Evolutionary conservation across 2,888 invertebrate genomes (phyloP).

Genomic region (Oxytorus armatus): DNA sequence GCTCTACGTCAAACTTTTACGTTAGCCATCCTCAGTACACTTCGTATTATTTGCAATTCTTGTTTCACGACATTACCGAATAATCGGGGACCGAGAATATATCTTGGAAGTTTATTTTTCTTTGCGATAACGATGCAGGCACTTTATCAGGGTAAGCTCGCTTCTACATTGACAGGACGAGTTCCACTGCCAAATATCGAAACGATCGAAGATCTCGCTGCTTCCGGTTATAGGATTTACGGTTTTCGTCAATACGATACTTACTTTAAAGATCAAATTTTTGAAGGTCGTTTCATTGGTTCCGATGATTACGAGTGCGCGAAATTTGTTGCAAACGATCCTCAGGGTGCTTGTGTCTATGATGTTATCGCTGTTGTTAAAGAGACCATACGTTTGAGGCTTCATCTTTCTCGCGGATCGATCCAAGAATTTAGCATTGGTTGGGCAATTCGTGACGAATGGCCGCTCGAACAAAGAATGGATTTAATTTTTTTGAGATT

Average conservation of each 20-base stretch:
- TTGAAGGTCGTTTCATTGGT: background rate
- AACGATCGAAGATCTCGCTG: background rate
- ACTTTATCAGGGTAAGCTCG: background rate
- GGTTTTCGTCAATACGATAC: background rate
- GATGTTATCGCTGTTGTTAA: too few relatives aligned
- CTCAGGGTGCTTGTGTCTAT: constrained; percentile 6
- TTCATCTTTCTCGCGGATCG: too few relatives aligned
- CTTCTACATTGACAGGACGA: background rate
- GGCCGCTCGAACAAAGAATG: constrained; percentile 15
- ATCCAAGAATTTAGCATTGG: constrained; percentile 1
- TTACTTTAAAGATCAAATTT: background rate
- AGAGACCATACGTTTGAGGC: too few relatives aligned
- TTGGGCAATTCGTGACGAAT: background rate
- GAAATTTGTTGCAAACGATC: background rate
- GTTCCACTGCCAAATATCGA: constrained; percentile 13
- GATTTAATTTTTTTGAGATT: too few relatives aligned
- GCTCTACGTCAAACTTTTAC: too few relatives aligned
- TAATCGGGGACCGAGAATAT: background rate
- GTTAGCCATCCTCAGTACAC: too few relatives aligned
- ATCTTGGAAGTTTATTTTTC: background rate
- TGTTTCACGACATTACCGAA: too few relatives aligned
- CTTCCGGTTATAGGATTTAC: background rate
- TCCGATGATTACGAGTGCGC: constrained; percentile 3
- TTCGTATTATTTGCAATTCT: too few relatives aligned
- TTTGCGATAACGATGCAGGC: constrained; percentile 1